Evolutionary conservation across 1,140 invertebrate genomes (phyloP), one percentile per base, ranked within the genome.

Genomic region (Microplitis mediator): DNA sequence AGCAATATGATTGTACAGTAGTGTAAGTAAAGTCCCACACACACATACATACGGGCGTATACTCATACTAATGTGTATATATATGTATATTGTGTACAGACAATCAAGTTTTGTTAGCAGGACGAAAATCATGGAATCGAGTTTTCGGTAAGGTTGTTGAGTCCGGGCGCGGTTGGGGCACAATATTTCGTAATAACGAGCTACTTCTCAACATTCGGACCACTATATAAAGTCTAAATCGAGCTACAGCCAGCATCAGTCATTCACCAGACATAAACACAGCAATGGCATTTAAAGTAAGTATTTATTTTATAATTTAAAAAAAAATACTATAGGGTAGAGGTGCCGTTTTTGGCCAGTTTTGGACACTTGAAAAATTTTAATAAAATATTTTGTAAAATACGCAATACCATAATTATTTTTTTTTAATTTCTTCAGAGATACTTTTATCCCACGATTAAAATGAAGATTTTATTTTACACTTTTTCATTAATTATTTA

Each of bases 281-380:
- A 71, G 69, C 60, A 36, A 71, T 71, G 69, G 69, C 69, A 63
- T 71, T 71, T 60, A 63, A 71, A 61, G 69, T 71, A 36, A 71
- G 58, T 52, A 34, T 52, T 23, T 11, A 31, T 52, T 66, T 23
- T 56, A 23, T 56, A 6, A 13, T 9, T 62, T 62, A 35, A 13
- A 23, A 23, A 23, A 23, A 23, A 23, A 23, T 23, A 23, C 23
- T n/a, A n/a, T n/a, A n/a, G n/a, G n/a, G n/a, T n/a, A n/a, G n/a
- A n/a, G n/a, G n/a, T n/a, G n/a, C n/a, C n/a, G n/a, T n/a, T n/a
- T n/a, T n/a, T n/a, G n/a, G n/a, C n/a, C n/a, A n/a, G n/a, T n/a
- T n/a, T n/a, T n/a, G n/a, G n/a, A n/a, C n/a, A n/a, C n/a, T n/a
- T n/a, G n/a, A n/a, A n/a, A n/a, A n/a, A n/a, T n/a, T n/a, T n/a